These are phyloP conservation scores for Centropus unirufus DNA, from an alignment of 2,113 vertebrate species.

Conservation along the genomic window DNA sequence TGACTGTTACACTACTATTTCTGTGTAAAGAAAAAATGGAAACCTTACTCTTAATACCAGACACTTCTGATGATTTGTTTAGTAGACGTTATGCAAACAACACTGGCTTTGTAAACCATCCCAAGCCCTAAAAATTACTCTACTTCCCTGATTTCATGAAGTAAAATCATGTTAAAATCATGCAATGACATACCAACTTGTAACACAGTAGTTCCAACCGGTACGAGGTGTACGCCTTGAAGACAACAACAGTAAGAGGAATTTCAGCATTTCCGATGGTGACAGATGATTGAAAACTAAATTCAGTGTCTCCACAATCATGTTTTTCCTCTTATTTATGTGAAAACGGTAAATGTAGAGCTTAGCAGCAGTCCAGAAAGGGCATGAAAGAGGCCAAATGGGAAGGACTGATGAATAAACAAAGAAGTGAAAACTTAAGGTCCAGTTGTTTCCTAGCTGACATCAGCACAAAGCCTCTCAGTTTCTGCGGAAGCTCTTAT, in stretches of 20 bases:
- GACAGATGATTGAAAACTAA: not conserved
- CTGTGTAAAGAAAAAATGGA: not conserved
- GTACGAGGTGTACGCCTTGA: not conserved
- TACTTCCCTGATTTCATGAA: not conserved
- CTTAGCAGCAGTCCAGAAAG: not conserved
- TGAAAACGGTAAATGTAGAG: not conserved
- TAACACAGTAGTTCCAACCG: not conserved
- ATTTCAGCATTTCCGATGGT: not conserved
- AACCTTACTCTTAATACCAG: not conserved
- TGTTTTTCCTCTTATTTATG: not conserved
- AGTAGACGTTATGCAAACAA: not conserved
- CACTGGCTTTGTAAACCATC: not conserved
- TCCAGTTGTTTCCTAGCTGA: not conserved
- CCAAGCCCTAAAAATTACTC: not conserved
- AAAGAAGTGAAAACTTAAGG: not conserved
- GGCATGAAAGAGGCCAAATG: not conserved
- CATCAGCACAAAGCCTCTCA: not conserved
- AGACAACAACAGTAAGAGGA: not conserved
- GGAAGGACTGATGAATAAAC: not conserved
- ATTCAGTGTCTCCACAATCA: not conserved
- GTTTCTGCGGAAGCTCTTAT: not conserved
- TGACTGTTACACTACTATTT: not conserved
- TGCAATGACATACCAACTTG: not conserved
- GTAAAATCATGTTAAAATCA: not conserved
- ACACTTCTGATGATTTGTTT: not conserved